Percentiles rank a stretch among this genome's conserved stretches.
Conservation (phyloP, 1,140 invertebrate genomes). For the Caenorhabditis inopinata region DNA sequence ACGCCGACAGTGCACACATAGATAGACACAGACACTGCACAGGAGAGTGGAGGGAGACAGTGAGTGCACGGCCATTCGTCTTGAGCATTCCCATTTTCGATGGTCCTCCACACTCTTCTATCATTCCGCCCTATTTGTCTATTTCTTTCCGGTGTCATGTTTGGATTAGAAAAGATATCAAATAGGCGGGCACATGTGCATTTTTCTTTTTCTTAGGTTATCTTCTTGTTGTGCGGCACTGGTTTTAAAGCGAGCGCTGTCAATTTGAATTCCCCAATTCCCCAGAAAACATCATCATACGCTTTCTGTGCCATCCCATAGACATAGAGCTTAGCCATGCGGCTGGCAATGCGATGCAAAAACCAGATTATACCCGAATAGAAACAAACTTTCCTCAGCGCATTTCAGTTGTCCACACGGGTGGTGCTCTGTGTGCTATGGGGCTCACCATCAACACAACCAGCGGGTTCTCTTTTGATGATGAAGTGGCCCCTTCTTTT, state of each 20-base stretch:
- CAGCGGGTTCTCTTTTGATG: conserved; percentile 27
- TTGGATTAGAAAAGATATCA: too few relatives aligned
- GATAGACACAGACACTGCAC: not conserved
- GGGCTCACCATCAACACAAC: too few relatives aligned
- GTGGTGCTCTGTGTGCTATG: not conserved
- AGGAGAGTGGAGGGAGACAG: not conserved
- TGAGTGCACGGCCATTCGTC: not conserved
- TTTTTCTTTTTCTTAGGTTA: too few relatives aligned
- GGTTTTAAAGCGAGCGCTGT: too few relatives aligned
- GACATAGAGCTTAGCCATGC: too few relatives aligned
- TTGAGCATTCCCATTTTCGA: conserved; percentile 2
- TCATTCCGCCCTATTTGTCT: not conserved
- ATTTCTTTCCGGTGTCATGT: conserved; percentile 7
- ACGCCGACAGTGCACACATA: not conserved
- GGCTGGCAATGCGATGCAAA: not conserved
- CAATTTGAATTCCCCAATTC: not conserved
- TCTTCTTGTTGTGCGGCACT: too few relatives aligned
- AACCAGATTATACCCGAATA: conserved; percentile 6
- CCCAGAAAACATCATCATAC: not conserved
- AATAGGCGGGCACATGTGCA: too few relatives aligned
- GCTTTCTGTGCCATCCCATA: not conserved
- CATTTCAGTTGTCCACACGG: too few relatives aligned
- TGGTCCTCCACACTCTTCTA: not conserved
- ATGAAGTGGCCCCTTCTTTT: not conserved
- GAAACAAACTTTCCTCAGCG: not conserved